These are phyloP conservation scores for Festucalex cinctus DNA, from an alignment of 2,113 vertebrate genomes.

Conservation along the genomic window DNA sequence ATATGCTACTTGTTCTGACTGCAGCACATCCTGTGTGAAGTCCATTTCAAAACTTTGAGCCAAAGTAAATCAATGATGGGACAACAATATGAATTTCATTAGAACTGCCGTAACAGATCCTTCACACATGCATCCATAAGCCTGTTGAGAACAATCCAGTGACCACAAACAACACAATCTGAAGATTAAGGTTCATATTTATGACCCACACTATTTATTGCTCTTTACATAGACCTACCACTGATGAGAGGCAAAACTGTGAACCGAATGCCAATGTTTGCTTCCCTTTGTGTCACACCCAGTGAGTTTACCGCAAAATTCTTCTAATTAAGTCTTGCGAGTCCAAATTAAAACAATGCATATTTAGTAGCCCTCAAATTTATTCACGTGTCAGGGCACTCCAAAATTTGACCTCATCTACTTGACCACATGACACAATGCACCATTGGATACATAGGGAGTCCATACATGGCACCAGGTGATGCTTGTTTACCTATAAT, in stretches of 20 bases:
- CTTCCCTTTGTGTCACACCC: neutral
- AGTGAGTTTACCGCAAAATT: neutral
- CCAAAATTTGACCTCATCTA: neutral
- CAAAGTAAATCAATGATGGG: slow-evolving; percentile 10
- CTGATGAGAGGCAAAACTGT: slow-evolving; percentile 4
- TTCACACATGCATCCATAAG: slow-evolving; percentile 21
- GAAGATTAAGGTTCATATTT: neutral
- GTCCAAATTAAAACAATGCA: neutral
- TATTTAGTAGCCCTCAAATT: neutral
- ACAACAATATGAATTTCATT: slow-evolving; percentile 20
- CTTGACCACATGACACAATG: neutral
- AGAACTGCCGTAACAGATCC: neutral
- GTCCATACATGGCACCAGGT: neutral
- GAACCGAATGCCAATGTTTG: neutral
- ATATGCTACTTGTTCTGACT: neutral
- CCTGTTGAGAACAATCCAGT: neutral
- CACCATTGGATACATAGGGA: neutral
- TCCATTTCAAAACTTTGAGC: slow-evolving; percentile 8
- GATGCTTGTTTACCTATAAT: neutral
- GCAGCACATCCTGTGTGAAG: neutral
- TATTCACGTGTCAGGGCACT: neutral
- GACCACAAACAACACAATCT: neutral
- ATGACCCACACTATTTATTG: slow-evolving; percentile 40
- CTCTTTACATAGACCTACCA: slow-evolving; percentile 15
- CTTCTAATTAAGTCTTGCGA: neutral